Evolutionary conservation across 35 echinoderm and acorn worm species (phyloP).

Genomic region (Strongylocentrotus purpuratus): DNA sequence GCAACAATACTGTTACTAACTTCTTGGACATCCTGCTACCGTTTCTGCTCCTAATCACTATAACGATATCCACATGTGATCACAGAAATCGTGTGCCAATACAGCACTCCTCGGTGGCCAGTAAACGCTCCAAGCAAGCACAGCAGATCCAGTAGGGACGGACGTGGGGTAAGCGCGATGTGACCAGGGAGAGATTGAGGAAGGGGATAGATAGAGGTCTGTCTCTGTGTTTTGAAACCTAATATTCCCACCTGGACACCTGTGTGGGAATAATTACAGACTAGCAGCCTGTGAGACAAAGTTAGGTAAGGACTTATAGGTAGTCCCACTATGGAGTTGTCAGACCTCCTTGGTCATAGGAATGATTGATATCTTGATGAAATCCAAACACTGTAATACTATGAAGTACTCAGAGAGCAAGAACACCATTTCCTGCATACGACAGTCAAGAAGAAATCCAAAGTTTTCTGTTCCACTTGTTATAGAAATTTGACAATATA

Average conservation of each 20-base stretch:
- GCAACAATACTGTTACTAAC: neutral
- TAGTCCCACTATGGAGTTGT: neutral
- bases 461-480: too few species aligned
- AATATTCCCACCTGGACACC: slow-evolving; percentile 20
- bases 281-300: neutral
- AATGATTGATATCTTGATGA: neutral
- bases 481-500: too few species aligned
- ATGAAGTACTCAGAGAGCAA: too few species aligned
- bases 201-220: neutral
- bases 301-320: neutral
- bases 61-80: neutral
- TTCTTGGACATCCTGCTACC: neutral
- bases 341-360: neutral
- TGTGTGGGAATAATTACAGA: neutral
- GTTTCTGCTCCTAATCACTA: neutral
- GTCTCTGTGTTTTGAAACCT: slow-evolving; percentile 22
- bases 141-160: neutral
- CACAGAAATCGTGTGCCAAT: neutral
- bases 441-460: too few species aligned
- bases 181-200: neutral
- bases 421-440: too few species aligned
- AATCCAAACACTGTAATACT: too few species aligned
- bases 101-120: neutral
- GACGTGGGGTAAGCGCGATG: neutral
- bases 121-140: neutral